Conservation (phyloP, 2,888 invertebrate species). For the Andricus quercusramuli region DNA sequence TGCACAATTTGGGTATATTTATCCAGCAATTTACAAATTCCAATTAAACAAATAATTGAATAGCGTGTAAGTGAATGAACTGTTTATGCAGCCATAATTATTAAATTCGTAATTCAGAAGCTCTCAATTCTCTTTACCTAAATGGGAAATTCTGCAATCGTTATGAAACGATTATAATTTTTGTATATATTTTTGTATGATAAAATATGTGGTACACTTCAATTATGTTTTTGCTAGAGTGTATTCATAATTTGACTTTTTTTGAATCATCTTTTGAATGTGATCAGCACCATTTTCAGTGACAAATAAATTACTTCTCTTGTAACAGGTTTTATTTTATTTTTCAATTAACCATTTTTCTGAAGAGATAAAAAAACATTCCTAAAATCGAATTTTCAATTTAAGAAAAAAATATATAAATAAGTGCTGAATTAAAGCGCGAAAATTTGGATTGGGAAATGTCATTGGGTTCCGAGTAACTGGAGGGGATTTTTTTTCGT, state of each 20-base stretch:
- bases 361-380: too few species aligned
- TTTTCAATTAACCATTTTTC: background rate
- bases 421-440: too few species aligned
- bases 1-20: background rate
- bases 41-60: background rate
- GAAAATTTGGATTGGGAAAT: too few species aligned
- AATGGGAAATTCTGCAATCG: background rate
- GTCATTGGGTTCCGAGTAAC: too few species aligned
- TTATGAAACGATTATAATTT: background rate
- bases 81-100: background rate
- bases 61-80: background rate
- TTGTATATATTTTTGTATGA: background rate
- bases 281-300: background rate
- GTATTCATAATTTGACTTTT: background rate
- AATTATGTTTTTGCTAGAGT: background rate
- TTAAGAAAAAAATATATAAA: too few species aligned
- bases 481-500: too few species aligned
- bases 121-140: background rate
- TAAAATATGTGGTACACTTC: background rate
- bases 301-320: background rate
- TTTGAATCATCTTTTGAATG: background rate
- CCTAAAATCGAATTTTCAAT: too few species aligned
- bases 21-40: background rate
- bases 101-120: background rate
- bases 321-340: background rate